These are phyloP conservation scores for Tanytarsus gracilentus DNA, from an alignment of 2,888 invertebrate genomes.

Conservation along the genomic window DNA sequence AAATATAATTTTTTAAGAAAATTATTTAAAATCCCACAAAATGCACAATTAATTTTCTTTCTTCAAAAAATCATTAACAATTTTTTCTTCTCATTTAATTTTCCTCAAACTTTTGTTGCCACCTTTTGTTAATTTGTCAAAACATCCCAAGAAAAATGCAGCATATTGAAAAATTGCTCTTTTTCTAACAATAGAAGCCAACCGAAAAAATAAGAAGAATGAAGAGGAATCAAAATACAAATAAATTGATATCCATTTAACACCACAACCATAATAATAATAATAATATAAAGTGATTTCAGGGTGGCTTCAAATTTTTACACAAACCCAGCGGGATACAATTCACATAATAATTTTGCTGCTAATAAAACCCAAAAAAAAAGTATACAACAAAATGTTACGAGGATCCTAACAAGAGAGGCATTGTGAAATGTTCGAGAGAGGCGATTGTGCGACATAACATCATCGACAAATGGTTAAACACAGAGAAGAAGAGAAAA, in stretches of 20 bases:
- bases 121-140: too few relatives aligned
- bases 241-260: constrained; percentile 27
- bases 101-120: too few relatives aligned
- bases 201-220: background rate
- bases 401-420: background rate
- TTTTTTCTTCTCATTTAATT: too few relatives aligned
- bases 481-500: background rate
- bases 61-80: too few relatives aligned
- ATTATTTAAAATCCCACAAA: too few relatives aligned
- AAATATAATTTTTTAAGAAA: too few relatives aligned
- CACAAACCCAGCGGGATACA: constrained; percentile 22
- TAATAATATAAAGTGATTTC: constrained; percentile 17
- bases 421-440: background rate
- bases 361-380: constrained; percentile 16
- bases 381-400: background rate
- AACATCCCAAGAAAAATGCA: too few relatives aligned
- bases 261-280: constrained; percentile 15
- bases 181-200: background rate
- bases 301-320: constrained; percentile 27
- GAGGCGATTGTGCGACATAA: constrained; percentile 21
- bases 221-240: background rate
- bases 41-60: too few relatives aligned
- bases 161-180: too few relatives aligned
- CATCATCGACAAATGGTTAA: constrained; percentile 15
- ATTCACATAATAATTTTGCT: constrained; percentile 24